A percentile compares a stretch with the other conserved stretches of the same genome.
Evolutionary conservation across 2,888 invertebrate species (phyloP).

Genomic region (Ecdyonurus torrentis): DNA sequence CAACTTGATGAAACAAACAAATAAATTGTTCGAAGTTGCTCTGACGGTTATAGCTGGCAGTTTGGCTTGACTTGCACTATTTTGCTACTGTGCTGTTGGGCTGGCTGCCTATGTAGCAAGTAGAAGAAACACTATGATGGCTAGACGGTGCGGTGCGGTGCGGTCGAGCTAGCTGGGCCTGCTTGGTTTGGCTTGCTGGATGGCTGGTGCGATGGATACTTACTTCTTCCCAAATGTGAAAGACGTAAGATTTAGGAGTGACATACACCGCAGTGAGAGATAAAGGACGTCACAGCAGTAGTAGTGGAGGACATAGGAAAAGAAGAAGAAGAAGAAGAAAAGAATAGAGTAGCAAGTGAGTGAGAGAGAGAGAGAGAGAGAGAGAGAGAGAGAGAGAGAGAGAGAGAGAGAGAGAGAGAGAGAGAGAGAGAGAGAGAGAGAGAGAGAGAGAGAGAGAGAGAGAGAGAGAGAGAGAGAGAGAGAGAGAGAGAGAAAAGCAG

Average conservation of each 20-base stretch:
- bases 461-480: neutral
- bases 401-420: neutral
- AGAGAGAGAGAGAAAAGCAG: neutral
- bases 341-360: neutral
- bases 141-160: too few relatives aligned
- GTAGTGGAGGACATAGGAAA: neutral
- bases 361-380: neutral
- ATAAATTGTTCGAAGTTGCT: neutral
- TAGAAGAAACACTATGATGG: neutral
- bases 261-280: neutral
- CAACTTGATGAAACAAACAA: neutral
- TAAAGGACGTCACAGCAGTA: neutral
- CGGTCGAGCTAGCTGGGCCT: too few relatives aligned
- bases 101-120: too few relatives aligned
- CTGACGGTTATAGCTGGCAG: neutral
- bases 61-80: neutral
- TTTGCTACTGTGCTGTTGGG: too few relatives aligned
- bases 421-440: neutral
- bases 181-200: neutral
- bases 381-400: neutral
- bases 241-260: conserved; percentile 1
- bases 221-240: neutral
- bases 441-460: neutral
- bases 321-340: neutral
- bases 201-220: neutral